A percentile compares a stretch with the other conserved stretches of the same genome.
Conservation (phyloP, 2,888 invertebrate genomes). For the Rhorus exstirpatorius region DNA sequence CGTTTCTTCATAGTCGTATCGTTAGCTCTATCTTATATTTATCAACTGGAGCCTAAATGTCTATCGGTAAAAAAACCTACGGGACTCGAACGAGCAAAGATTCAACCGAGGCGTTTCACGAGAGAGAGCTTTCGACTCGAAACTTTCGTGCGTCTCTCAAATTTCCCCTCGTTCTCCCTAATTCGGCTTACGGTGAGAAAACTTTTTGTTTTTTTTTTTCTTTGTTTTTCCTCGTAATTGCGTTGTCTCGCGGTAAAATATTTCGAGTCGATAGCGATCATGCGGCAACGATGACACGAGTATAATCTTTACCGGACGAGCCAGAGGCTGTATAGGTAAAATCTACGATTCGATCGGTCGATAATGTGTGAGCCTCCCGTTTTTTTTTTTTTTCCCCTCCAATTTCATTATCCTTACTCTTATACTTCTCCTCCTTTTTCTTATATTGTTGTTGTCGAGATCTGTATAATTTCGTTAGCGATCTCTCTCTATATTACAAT, state of each 20-base stretch:
- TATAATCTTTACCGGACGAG: slow-evolving; percentile 75
- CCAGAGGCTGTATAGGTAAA: slow-evolving; percentile 72
- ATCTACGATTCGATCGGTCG: slow-evolving; percentile 77
- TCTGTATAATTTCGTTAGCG: slow-evolving; percentile 12
- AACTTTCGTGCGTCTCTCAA: not conserved
- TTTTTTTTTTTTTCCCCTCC: not conserved
- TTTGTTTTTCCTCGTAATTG: slow-evolving; percentile 4
- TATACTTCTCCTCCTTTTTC: slow-evolving; percentile 9
- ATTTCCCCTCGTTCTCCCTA: not conserved
- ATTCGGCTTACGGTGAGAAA: slow-evolving; percentile 47
- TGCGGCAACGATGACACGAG: slow-evolving; percentile 66
- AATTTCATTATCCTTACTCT: slow-evolving; percentile 37
- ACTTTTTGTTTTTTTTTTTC: slow-evolving; percentile 34
- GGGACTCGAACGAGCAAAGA: slow-evolving; percentile 75
- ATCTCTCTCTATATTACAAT: slow-evolving; percentile 71
- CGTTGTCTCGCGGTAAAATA: slow-evolving; percentile 22
- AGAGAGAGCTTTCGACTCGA: slow-evolving; percentile 43
- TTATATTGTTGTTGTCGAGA: slow-evolving; percentile 28
- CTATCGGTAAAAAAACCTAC: slow-evolving; percentile 84
- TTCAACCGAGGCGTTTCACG: slow-evolving; percentile 68
- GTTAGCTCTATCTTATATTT: slow-evolving; percentile 71
- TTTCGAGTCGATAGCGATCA: slow-evolving; percentile 66
- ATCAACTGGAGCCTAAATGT: slow-evolving; percentile 76
- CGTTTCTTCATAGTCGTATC: slow-evolving; percentile 54
- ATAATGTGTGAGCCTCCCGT: slow-evolving; percentile 58